Conservation (phyloP, 53 echinoderm and acorn worm species). For the Holothuria leucospilota region DNA sequence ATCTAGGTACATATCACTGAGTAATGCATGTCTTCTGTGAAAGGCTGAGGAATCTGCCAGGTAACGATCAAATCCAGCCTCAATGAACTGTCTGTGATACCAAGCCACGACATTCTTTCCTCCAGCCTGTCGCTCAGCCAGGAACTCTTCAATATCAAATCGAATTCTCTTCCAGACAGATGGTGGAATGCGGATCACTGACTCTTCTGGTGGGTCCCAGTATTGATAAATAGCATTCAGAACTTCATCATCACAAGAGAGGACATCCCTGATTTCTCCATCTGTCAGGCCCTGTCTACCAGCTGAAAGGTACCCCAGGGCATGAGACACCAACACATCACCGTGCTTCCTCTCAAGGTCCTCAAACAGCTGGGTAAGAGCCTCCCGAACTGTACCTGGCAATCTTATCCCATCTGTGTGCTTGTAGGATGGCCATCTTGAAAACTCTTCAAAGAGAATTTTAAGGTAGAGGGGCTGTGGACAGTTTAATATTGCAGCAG, state of each 20-base stretch:
- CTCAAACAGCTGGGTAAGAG: conserved; percentile 69
- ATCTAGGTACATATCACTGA: conserved; percentile 81
- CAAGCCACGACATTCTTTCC: conserved; percentile 91
- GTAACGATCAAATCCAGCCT: conserved; percentile 77
- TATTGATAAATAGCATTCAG: conserved; percentile 95
- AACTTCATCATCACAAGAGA: conserved; percentile 88
- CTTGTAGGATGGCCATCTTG: conserved; percentile 80
- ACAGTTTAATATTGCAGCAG: conserved; percentile 71
- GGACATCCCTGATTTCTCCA: conserved; percentile 81
- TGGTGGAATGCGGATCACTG: conserved; percentile 81
- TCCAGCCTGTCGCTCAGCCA: conserved; percentile 83
- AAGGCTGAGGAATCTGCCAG: conserved; percentile 46
- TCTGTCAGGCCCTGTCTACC: conserved; percentile 81
- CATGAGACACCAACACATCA: conserved; percentile 69
- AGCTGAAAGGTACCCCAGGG: conserved; percentile 85
- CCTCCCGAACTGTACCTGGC: conserved; percentile 69
- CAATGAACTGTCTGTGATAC: conserved; percentile 93
- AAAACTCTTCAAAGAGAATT: conserved; percentile 79
- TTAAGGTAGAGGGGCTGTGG: conserved; percentile 90
- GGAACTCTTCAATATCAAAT: conserved; percentile 77
- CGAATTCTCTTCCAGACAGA: conserved; percentile 89
- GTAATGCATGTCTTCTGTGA: conserved; percentile 59
- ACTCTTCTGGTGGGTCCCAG: conserved; percentile 89
- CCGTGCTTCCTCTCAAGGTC: conserved; percentile 87
- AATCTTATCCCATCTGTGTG: conserved; percentile 27